Base-by-base conservation (phyloP, 2,113 vertebrate genomes). In the Heteronetta atricapilla region DNA sequence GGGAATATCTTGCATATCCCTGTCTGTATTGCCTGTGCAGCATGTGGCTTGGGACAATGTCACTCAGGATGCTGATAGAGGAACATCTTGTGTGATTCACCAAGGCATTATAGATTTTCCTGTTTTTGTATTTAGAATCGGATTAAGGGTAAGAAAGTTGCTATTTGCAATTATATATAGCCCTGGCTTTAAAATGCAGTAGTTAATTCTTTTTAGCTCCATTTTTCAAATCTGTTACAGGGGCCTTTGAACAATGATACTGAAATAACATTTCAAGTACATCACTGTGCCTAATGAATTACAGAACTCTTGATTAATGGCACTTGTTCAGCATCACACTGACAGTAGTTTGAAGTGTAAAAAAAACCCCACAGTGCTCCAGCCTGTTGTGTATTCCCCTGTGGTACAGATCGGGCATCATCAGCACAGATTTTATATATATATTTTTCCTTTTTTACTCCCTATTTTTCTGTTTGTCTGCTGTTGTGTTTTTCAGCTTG, bases 241-340 rank as follows among this genome's bases (percentile, higher is more conserved):
- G 48, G 56, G 20, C 69, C 72, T 96, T 91, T 89, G 91, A 96
- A 97, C 92, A 96, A 91, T 74, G 89, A 88, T 87, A 82, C 68
- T 84, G 58, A 87, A 96, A 97, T 92, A 97, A 97, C 72, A 95
- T 89, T 96, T 98, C 89, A 96, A 97, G 95, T 94, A 82, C 76
- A 88, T 94, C 75, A 44, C 78, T 82, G 79, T 91, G 79, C 75
- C 83, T 97, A 96, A 97, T 95, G 95, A 97, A 96, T 96, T 97
- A 85, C 84, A 96, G 73, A 80, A 63, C 33, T 86, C 91, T 94
- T 97, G 91, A 97, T 97, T 96, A 97, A 96, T 78, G 72, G 70
- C 70, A 94, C 91, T 97, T 95, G 85, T 96, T 97, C 95, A 93
- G 82, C 75, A 90, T 93, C 93, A 91, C 52, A 91, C 66, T 96